phyloP scores from a whole-genome alignment of 2,888 invertebrate genomes.

The Tineola bisselliella region DNA sequence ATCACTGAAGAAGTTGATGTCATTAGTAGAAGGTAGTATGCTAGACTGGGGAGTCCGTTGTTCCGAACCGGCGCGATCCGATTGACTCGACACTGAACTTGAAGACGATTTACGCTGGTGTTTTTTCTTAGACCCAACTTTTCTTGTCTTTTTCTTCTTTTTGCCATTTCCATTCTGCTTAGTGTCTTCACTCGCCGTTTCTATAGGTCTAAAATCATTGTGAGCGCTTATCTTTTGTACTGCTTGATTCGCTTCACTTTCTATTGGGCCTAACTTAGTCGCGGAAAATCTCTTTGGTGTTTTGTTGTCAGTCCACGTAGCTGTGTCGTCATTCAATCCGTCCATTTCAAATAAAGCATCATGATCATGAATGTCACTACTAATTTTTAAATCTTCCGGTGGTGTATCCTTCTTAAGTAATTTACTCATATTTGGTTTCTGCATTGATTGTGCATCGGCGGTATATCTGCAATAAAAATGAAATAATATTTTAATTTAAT shows the following conservation, averaged over 20 bases:
- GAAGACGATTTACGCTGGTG: constrained; percentile 77
- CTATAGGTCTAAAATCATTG: constrained; percentile 72
- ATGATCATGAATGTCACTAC: constrained; percentile 39
- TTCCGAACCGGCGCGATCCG: constrained; percentile 60
- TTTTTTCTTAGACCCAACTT: constrained; percentile 82
- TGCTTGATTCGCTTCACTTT: constrained; percentile 59
- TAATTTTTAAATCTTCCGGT: constrained; percentile 30
- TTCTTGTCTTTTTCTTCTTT: constrained; percentile 83
- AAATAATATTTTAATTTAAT: background rate
- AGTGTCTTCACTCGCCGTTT: constrained; percentile 50
- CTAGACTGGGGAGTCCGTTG: constrained; percentile 42
- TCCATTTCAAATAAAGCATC: constrained; percentile 78
- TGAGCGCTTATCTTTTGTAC: constrained; percentile 71
- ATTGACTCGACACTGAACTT: constrained; percentile 62
- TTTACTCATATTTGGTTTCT: constrained; percentile 67
- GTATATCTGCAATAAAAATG: constrained; percentile 58
- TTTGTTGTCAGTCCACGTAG: constrained; percentile 60
- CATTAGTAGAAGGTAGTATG: constrained; percentile 40
- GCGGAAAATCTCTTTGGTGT: constrained; percentile 66
- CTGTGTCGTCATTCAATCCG: constrained; percentile 65
- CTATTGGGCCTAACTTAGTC: constrained; percentile 55
- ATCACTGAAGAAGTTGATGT: constrained; percentile 87
- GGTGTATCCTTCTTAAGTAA: constrained; percentile 50
- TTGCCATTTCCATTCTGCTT: constrained; percentile 68
- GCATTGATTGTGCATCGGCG: constrained; percentile 64